These are phyloP conservation scores for Cynocephalus volans DNA, from an alignment of 2,113 vertebrate species.

Conservation along the genomic window DNA sequence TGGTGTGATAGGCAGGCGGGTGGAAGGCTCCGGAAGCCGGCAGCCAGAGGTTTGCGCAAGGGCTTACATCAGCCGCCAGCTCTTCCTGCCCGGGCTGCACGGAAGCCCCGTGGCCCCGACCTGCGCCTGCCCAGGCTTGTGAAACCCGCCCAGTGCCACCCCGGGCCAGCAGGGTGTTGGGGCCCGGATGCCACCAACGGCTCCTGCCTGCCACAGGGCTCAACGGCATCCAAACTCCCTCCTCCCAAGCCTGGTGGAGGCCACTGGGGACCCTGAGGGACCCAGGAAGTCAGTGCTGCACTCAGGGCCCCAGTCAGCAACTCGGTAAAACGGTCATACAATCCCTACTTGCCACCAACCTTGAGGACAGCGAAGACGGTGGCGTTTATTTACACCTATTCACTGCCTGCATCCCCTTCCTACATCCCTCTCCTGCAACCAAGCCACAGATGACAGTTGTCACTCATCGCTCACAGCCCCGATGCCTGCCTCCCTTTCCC, in stretches of 20 bases:
- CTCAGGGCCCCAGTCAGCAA: rapidly evolving
- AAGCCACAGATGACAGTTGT: background rate
- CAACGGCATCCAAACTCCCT: background rate
- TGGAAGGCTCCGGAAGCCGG: slow-evolving; percentile 74
- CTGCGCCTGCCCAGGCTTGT: slow-evolving; percentile 77
- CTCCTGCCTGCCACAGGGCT: background rate
- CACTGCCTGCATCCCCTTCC: background rate
- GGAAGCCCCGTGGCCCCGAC: slow-evolving; percentile 48
- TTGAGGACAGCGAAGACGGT: rapidly evolving
- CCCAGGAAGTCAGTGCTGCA: rapidly evolving
- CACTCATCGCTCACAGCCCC: no score
- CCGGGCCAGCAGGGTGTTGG: background rate
- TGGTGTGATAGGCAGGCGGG: background rate
- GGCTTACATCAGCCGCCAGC: slow-evolving; percentile 83
- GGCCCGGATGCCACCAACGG: slow-evolving; percentile 64
- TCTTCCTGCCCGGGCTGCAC: slow-evolving; percentile 72
- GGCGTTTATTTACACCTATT: background rate
- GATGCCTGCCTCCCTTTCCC: background rate
- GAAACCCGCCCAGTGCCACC: slow-evolving; percentile 81
- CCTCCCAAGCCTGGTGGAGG: background rate
- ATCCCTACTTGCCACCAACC: no score
- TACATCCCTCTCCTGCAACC: background rate
- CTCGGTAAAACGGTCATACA: background rate
- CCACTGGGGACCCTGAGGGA: rapidly evolving
- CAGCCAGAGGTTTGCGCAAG: slow-evolving; percentile 14